Percentiles rank a stretch among this genome's conserved stretches.
Evolutionary conservation across 2,113 vertebrate species (phyloP).

Genomic region (Actinemys pallida): DNA sequence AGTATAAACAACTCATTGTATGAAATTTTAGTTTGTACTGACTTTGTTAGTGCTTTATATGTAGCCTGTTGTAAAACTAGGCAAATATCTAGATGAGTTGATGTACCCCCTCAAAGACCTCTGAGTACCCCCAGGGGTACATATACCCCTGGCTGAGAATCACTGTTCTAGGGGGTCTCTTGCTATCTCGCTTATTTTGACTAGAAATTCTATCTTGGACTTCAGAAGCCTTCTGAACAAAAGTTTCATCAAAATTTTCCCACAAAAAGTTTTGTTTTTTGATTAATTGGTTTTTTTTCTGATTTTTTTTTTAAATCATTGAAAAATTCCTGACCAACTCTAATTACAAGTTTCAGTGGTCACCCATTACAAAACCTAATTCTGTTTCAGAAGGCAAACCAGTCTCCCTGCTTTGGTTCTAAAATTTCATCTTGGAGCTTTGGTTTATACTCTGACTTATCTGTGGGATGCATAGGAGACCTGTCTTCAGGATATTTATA

Average conservation of each 20-base stretch:
- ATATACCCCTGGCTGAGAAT: no score
- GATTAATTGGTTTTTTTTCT: neutral
- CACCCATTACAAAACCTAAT: neutral
- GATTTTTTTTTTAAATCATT: no score
- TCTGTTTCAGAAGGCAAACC: neutral
- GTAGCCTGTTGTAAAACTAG: no score
- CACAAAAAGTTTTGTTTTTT: neutral
- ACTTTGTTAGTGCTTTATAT: no score
- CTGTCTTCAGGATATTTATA: neutral
- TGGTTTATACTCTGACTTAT: neutral
- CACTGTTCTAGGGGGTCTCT: no score
- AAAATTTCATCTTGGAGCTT: conserved; percentile 6
- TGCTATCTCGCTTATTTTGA: neutral
- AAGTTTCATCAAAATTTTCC: neutral
- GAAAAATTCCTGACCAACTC: no score
- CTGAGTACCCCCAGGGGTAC: no score
- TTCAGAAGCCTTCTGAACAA: neutral
- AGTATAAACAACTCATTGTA: no score
- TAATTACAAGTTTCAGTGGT: neutral
- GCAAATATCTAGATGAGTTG: no score
- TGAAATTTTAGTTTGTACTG: no score
- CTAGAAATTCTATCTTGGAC: neutral
- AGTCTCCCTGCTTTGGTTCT: neutral
- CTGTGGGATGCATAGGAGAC: neutral
- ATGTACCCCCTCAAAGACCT: no score